Evolutionary conservation across 2,888 invertebrate species (phyloP), one percentile per base, ranked within the genome.

Genomic region (Hirtodrosophila trivittata): DNA sequence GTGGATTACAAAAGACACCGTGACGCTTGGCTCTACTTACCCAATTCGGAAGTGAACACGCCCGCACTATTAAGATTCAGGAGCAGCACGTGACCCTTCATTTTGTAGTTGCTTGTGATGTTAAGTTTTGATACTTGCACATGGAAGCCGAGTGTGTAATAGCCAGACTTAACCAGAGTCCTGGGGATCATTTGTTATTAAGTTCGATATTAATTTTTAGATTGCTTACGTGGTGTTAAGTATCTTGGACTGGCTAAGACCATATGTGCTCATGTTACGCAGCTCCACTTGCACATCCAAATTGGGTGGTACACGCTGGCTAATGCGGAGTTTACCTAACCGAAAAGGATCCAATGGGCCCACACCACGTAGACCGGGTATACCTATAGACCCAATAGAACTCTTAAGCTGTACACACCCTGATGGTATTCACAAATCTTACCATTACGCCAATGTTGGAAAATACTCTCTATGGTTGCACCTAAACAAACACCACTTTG

Each of bases 31-130:
- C 1, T 1, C 16, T n/a, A 92, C 93, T 92, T 90, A 94, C 94
- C 92, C 66, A 94, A 92, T 80, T 94, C 93, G 87, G 94, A 3
- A 1, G 26, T 47, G 10, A 82, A 16, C n/a, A 89, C 85, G n/a
- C 94, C 94, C 38, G 92, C 91, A 39, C 94, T 94, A 46, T 93
- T 92, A 51, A 94, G 89, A 26, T 94, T 94, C 62, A 94, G 93
- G 6, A 94, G 89, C 57, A 94, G 89, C 82, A 94, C 93, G 80
- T 93, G 92, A 16, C 94, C 94, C 77, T 93, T 91, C 32, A 94
- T 90, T 66, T 93, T 93, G 78, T 94, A 94, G 7, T 92, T 92
- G 33, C 94, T 94, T 75, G 94, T 94, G 62, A 94, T 93, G 69
- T 93, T 91, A 69, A 94, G 89, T 86, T 92, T 92, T 1, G 93